Conservation (phyloP, 2,113 vertebrate species). For the Megaceryle torquata region DNA sequence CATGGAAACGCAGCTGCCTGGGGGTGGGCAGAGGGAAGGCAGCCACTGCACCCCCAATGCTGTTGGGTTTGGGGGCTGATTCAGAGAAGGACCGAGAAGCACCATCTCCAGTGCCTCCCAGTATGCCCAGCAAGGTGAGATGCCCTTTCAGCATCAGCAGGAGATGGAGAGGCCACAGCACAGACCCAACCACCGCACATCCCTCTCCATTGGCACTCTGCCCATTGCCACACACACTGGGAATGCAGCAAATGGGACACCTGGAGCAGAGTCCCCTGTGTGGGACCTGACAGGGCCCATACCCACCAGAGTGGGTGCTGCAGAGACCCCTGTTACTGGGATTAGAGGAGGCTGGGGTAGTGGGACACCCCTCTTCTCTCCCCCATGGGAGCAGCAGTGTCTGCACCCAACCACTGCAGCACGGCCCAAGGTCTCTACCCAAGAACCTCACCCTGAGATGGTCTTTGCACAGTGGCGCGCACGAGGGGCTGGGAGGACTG, state of each 20-base stretch:
- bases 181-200: neutral
- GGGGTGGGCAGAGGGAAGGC: neutral
- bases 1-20: neutral
- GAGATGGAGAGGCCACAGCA: neutral
- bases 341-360: neutral
- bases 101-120: neutral
- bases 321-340: neutral
- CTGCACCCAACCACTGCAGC: accelerated
- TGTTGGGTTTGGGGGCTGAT: neutral
- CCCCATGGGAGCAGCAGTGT: neutral
- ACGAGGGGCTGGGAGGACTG: neutral
- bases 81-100: neutral
- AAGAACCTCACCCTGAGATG: accelerated
- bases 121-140: neutral
- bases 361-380: neutral
- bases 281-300: neutral
- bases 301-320: neutral
- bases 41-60: neutral
- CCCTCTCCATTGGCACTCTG: neutral
- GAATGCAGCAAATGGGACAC: neutral
- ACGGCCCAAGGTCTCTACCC: neutral
- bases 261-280: accelerated
- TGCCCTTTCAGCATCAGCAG: neutral
- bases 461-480: accelerated
- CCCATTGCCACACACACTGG: accelerated